Base-by-base conservation (phyloP, 1,140 invertebrate species). In the Plodia interpunctella region DNA sequence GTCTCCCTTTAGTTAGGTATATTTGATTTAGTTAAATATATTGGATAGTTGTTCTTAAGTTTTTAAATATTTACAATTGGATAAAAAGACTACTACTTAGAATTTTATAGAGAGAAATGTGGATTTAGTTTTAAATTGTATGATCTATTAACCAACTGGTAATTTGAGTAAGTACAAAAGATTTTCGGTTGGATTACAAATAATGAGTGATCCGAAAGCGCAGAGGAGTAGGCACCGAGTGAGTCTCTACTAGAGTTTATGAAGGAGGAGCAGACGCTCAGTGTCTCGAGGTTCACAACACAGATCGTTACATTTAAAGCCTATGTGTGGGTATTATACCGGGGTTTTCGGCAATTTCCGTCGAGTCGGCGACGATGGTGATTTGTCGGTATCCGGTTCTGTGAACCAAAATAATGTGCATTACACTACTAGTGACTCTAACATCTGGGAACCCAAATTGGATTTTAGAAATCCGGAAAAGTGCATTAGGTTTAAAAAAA, bases 261-360 rank as follows among this genome's bases (percentile, higher is more conserved):
- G 74, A 84, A 78, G 77, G 71, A 74, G 72, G 76, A 82, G 72
- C 76, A 60, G 10, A 21, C 30, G 73, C 74, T 72, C 74, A 72
- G 72, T 80, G 76, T 81, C 78, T 85, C 63, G n/a, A 71, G 77
- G 76, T 78, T 88, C 87, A 88, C 87, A 88, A 88, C 84, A 89
- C 87, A 81, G 80, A 87, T 83, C 69, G 72, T 78, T 83, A 87
- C 75, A 81, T 76, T 83, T 80, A 85, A 87, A 85, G 76, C 83
- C 82, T 87, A 84, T 63, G 58, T 80, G 78, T 80, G 72, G 68
- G 74, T 87, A 92, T 95, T 96, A 96, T 96, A 97, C 95, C 94
- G 96, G 96, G 91, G 96, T 97, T 93, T 97, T 97, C 89, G 96
- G 96, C 89, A 97, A 92, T 94, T 97, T 97, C 92, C 96, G 93